Base-by-base conservation (phyloP, 2,113 vertebrate genomes). In the Scopus umbretta region DNA sequence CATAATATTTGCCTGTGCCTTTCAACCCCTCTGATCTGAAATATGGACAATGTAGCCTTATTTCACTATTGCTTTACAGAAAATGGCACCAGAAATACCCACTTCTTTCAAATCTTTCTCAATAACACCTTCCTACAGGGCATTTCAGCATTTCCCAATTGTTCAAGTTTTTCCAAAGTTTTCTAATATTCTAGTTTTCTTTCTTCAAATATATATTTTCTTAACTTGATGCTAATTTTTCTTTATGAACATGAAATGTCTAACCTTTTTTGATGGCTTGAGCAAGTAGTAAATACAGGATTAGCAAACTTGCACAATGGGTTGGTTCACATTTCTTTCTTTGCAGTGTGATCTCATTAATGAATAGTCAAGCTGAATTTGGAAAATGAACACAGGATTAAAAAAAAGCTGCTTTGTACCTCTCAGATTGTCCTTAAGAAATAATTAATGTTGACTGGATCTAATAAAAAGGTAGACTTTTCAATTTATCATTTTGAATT, bases 261-360 rank as follows among this genome's bases (percentile, higher is more conserved):
- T 40, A 55, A 71, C 23, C 11, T 72, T 72, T 75, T 75, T 26
- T 65, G n/a, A 11, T 72, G 29, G 55, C 18, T 61, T 78, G 61
- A 71, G 26, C 42, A 56, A 43, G 59, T 6, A 55, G 59, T 62
- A 86, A 94, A 74, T 27, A 66, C 5, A 66, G 86, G 83, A 78
- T 96, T 95, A 91, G 70, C 40, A 50, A 49, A 78, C 43, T 43
- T 55, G 43, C 38, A 80, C 50, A 55, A 12, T 84, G 50, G 45
- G 50, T 67, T 84, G 47, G 30, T 75, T 88, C 75, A 49, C 43
- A 40, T 78, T 63, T 88, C 67, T 67, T 88, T 86, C 90, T 80
- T 86, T 90, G 75, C 68, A 40, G 47, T n/a, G 61, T 79, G 76
- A 75, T 88, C 92, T 92, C 91, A 67, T 91, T 95, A 94, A 92